A percentile compares a stretch with the other conserved stretches of the same genome.
Evolutionary conservation across 2,797 vertebrate genomes (phyloP).

Genomic region (Miichthys miiuy): DNA sequence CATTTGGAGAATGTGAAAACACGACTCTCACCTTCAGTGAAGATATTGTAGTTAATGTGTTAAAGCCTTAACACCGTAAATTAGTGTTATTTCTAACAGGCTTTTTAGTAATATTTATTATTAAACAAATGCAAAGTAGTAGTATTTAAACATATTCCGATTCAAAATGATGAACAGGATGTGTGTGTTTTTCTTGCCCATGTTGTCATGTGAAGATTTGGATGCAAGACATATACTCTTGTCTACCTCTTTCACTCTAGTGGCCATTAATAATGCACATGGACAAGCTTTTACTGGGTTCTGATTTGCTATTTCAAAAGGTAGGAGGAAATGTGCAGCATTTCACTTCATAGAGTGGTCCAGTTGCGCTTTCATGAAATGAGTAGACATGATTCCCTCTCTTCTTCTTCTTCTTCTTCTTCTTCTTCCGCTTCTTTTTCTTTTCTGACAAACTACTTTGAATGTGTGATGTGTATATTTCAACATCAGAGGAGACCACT

Average conservation of each 20-base stretch:
- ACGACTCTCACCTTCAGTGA: constrained; percentile 5
- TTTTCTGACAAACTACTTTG: constrained; percentile 46
- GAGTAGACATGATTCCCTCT: constrained; percentile 44
- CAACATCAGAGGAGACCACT: constrained; percentile 72
- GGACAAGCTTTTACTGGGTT: constrained; percentile 75
- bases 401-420: neutral
- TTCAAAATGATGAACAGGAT: neutral
- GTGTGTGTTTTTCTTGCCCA: constrained; percentile 14
- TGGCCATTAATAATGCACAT: constrained; percentile 81
- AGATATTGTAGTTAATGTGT: neutral
- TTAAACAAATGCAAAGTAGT: neutral
- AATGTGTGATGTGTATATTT: constrained; percentile 72
- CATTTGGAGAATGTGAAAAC: constrained; percentile 42
- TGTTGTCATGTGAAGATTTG: constrained; percentile 43
- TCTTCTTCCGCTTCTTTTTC: neutral
- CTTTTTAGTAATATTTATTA: neutral
- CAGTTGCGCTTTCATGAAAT: constrained; percentile 56
- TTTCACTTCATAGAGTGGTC: constrained; percentile 51
- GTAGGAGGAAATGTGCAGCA: constrained; percentile 63
- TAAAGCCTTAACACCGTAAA: neutral
- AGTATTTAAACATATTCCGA: neutral
- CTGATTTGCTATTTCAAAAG: constrained; percentile 73
- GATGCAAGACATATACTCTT: constrained; percentile 48
- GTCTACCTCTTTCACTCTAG: constrained; percentile 58
- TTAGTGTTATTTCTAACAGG: neutral